Conservation (phyloP, 2,888 invertebrate genomes). For the Acholoe squamosa region DNA sequence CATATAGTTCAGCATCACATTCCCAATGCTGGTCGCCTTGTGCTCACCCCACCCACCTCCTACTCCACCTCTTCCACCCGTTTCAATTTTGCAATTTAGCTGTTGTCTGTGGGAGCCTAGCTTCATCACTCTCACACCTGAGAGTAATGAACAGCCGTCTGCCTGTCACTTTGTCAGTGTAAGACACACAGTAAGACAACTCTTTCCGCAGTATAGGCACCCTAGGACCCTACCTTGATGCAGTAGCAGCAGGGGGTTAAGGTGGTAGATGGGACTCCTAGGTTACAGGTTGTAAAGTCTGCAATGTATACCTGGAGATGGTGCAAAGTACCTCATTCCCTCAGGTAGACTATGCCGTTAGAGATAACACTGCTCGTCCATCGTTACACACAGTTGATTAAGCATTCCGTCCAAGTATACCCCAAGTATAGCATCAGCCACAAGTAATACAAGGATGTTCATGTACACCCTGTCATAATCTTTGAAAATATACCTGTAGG, state of each 20-base stretch:
- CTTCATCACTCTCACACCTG: constrained; percentile 12
- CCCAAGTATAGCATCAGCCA: too few relatives aligned
- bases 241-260: background rate
- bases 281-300: background rate
- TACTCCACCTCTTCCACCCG: background rate
- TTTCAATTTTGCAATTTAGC: background rate
- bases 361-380: too few relatives aligned
- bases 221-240: background rate
- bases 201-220: background rate
- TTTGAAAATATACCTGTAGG: too few relatives aligned
- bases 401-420: too few relatives aligned
- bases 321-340: too few relatives aligned
- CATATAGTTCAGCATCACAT: too few relatives aligned
- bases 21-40: background rate
- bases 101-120: background rate
- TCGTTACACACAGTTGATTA: too few relatives aligned
- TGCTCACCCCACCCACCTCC: background rate
- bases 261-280: background rate
- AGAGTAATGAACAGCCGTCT: background rate
- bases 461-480: too few relatives aligned
- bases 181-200: background rate
- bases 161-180: background rate
- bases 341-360: too few relatives aligned
- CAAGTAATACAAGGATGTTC: too few relatives aligned
- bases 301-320: background rate